A percentile compares a stretch with the other conserved stretches of the same genome.
These are phyloP conservation scores for Batillaria attramentaria DNA, from an alignment of 1,140 invertebrate species.

Conservation along the genomic window DNA sequence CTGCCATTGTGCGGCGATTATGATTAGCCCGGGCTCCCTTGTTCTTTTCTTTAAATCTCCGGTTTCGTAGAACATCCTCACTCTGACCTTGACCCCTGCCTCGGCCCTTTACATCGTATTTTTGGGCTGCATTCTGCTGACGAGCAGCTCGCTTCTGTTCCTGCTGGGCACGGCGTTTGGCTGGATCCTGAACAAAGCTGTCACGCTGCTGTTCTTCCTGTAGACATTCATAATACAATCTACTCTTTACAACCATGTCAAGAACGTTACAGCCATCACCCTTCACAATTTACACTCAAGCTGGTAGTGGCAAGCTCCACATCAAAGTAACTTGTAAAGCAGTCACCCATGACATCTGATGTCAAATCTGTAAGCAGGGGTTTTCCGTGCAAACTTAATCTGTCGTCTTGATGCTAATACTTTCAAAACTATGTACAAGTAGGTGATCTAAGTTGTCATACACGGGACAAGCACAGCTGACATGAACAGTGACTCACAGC, in stretches of 20 bases:
- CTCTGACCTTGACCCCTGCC: slow-evolving; percentile 86
- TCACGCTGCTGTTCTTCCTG: slow-evolving; percentile 66
- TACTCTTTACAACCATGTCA: background rate
- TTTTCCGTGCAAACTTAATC: no score
- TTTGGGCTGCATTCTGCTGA: background rate
- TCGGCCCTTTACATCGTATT: slow-evolving; percentile 38
- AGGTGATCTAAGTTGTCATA: no score
- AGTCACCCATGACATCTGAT: no score
- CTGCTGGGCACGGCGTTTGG: slow-evolving; percentile 78
- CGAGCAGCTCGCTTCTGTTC: slow-evolving; percentile 71
- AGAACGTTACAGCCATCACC: background rate
- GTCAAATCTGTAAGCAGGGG: no score
- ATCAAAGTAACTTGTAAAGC: no score
- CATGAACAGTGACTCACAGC: no score
- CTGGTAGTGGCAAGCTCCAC: no score
- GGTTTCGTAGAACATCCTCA: slow-evolving; percentile 80
- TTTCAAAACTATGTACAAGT: no score
- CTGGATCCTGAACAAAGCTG: slow-evolving; percentile 84
- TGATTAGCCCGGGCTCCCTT: slow-evolving; percentile 84
- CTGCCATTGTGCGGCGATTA: slow-evolving; percentile 81
- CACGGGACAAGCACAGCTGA: no score
- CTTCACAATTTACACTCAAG: no score
- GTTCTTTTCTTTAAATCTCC: slow-evolving; percentile 82
- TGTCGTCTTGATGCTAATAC: no score
- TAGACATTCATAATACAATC: slow-evolving; percentile 33